Percentiles rank a stretch among this genome's conserved stretches.
Evolutionary conservation across 2,113 vertebrate genomes (phyloP).

Genomic region (Marcusenius ussheri): DNA sequence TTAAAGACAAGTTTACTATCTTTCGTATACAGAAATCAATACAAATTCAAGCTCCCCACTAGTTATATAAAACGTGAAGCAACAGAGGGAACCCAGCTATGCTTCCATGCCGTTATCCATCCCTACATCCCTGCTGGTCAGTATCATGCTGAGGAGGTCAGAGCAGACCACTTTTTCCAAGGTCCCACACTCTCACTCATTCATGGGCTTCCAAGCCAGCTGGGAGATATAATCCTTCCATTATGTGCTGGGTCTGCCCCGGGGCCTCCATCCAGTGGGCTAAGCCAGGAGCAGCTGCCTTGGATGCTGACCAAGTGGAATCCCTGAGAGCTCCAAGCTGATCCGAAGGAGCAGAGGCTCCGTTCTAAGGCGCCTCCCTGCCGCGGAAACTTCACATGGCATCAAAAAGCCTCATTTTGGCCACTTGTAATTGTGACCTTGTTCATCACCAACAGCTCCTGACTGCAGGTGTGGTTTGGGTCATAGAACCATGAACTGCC

Average conservation of each 20-base stretch:
- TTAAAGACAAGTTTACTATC: background rate
- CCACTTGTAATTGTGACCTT: background rate
- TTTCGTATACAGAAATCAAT: background rate
- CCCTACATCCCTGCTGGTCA: background rate
- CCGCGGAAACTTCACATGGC: background rate
- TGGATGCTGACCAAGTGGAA: background rate
- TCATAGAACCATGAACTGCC: background rate
- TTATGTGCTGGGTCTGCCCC: background rate
- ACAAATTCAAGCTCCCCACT: background rate
- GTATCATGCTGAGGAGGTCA: background rate
- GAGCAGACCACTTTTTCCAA: background rate
- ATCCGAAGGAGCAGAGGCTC: background rate
- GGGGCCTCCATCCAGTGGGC: background rate
- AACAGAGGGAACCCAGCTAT: background rate
- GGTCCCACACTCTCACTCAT: background rate
- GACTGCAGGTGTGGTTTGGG: background rate
- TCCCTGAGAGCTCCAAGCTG: background rate
- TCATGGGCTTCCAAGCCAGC: background rate
- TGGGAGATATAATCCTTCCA: background rate
- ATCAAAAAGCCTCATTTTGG: background rate
- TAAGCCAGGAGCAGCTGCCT: background rate
- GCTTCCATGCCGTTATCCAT: background rate
- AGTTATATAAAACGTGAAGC: background rate
- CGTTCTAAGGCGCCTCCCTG: background rate
- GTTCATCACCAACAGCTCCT: background rate